Conservation (phyloP, 2,888 invertebrate genomes). For the Ephialtes manifestator region DNA sequence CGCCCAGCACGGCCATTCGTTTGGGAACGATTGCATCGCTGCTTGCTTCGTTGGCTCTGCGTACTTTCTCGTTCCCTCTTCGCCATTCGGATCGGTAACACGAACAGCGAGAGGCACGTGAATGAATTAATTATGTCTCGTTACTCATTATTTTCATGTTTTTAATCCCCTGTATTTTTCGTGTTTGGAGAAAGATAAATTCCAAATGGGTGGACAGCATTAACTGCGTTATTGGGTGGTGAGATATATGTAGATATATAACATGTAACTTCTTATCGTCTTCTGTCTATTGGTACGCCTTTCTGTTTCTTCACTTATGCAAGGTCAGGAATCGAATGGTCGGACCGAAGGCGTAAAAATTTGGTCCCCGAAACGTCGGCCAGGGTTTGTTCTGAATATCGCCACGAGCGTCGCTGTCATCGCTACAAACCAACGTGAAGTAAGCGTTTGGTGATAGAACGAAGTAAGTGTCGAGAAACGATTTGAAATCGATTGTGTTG, state of each 20-base stretch:
- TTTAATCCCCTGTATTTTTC: neutral
- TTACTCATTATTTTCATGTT: slow-evolving; percentile 59
- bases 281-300: neutral
- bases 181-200: slow-evolving; percentile 10
- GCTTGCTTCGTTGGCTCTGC: slow-evolving; percentile 46
- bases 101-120: slow-evolving; percentile 23
- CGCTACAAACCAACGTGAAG: too few species aligned
- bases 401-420: too few species aligned
- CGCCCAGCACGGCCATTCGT: slow-evolving; percentile 65
- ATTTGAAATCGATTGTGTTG: too few species aligned
- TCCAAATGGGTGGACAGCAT: slow-evolving; percentile 21
- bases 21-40: slow-evolving; percentile 68
- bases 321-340: slow-evolving; percentile 66
- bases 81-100: slow-evolving; percentile 43
- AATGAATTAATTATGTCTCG: slow-evolving; percentile 60
- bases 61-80: slow-evolving; percentile 38
- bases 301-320: slow-evolving; percentile 50
- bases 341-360: too few species aligned
- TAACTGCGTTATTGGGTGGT: slow-evolving; percentile 4
- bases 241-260: neutral
- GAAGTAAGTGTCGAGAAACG: too few species aligned
- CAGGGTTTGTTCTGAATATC: too few species aligned
- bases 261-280: neutral
- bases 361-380: too few species aligned
- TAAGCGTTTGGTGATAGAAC: too few species aligned